Evolutionary conservation across 2,888 invertebrate genomes (phyloP), one percentile per base, ranked within the genome.

Genomic region (Diaperis boleti): DNA sequence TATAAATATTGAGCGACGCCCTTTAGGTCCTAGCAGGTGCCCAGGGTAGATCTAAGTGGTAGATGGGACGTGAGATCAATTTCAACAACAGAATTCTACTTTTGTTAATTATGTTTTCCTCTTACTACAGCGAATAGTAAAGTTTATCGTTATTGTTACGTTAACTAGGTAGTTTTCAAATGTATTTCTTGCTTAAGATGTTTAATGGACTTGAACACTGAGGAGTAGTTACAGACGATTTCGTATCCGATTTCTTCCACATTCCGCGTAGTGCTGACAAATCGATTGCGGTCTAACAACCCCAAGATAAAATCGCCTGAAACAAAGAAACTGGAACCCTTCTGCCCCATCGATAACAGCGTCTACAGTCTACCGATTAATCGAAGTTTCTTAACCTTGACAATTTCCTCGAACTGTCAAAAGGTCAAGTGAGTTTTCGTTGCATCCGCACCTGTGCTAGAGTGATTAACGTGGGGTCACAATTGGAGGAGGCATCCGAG

Each of bases 381-480:
- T 22, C 4, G 26, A 22, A 26, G 20, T 47, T 42, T 39, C 13
- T 15, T 8, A 39, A 7, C 39, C 39, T 39, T 39, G 45, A 33
- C 37, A n/a, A 20, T 37, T 37, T 37, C 49, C 17, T 33, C 20
- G 35, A 35, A 20, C 33, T 31, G 15, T 33, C 17, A 26, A 7
- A 11, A n/a, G 15, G 29, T 20, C 39, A 41, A 41, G 14, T 26
- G 10, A 44, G 41, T 55, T 33, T 44, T 41, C 54, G 54, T 54
- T 41, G 41, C 15, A 17, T 41, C 54, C 26, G 20, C 54, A 54
- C 54, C 54, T 54, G 54, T 26, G 41, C 39, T 22, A 29, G 31
- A 29, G 64, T 64, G 64, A 69, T 69, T 69, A 66, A 69, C 67
- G 65, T 62, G 64, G 65, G 54, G 49, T 54, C 41, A 33, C 35